Evolutionary conservation across 2,888 invertebrate species (phyloP), one percentile per base, ranked within the genome.

Genomic region (Lasioglossum oenotherae): DNA sequence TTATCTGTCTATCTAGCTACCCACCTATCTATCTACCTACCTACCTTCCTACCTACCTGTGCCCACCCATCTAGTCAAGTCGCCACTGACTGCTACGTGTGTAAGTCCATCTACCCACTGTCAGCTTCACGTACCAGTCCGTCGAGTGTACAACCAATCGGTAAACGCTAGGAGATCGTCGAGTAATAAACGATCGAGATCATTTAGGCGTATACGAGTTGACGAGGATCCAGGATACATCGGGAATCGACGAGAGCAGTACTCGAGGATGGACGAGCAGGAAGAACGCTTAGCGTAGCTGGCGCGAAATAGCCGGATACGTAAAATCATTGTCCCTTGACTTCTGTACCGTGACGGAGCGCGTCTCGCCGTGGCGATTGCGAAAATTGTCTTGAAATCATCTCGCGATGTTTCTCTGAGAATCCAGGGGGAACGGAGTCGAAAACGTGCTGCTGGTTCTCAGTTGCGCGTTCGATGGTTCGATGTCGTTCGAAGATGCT

Each of bases 311-410:
- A 72, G 75, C 87, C 83, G 86, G 81, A 84, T 78, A 80, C 81
- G 86, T 78, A 80, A 86, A 87, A 87, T 81, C 78, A 84, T 80
- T 76, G 82, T 78, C 74, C 27, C 82, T 46, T 38, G 72, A 35
- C 64, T 78, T 46, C 4, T 53, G 78, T 49, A 67, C 72, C 72
- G 80, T 80, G 78, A 83, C 84, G 79, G 38, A 72, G 67, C 73
- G 79, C 82, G 85, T 79, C 78, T 82, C 85, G 77, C 76, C 73
- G 82, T 76, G 76, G 76, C 79, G 64, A 46, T 14, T 35, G 46
- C 57, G 71, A 71, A 77, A 85, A 77, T 85, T 80, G 60, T 73
- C 78, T 74, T 46, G 44, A 38, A 73, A 72, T 82, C 83, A 53
- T 84, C 75, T 60, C n/a, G 57, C 67, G 74, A 77, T 49, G 74